Percentiles rank a stretch among this genome's conserved stretches.
Evolutionary conservation across 2,888 invertebrate genomes (phyloP).

Genomic region (Leucophenga maculata): DNA sequence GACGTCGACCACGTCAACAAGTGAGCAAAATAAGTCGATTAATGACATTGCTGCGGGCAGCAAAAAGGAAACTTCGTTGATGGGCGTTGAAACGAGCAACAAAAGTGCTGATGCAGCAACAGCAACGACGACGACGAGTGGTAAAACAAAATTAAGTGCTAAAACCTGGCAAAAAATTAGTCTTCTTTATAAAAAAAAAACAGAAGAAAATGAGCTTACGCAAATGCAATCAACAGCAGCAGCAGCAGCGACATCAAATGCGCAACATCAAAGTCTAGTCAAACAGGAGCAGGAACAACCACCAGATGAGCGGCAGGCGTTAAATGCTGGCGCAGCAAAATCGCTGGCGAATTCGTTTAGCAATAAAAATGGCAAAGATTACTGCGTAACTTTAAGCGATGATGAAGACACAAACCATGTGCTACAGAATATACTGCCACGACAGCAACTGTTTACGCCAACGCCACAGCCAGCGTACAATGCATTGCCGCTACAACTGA

Average conservation of each 20-base stretch:
- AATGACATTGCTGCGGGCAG: background rate
- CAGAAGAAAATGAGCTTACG: conserved; percentile 38
- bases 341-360: conserved; percentile 1
- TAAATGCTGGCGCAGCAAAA: conserved; percentile 44
- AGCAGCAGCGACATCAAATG: conserved; percentile 23
- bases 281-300: background rate
- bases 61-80: background rate
- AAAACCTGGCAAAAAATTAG: conserved; percentile 32
- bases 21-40: conserved; percentile 9
- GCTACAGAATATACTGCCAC: too few relatives aligned
- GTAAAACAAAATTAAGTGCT: conserved; percentile 10
- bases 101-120: conserved; percentile 50
- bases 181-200: conserved; percentile 36
- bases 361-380: background rate
- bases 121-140: conserved; percentile 31
- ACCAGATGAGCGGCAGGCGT: conserved; percentile 7
- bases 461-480: background rate
- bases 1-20: too few relatives aligned
- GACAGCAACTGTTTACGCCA: too few relatives aligned
- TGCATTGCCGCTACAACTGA: background rate
- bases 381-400: background rate
- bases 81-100: conserved; percentile 24
- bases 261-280: conserved; percentile 42
- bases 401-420: background rate
- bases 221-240: conserved; percentile 29